Conservation (phyloP, 2,888 invertebrate genomes). For the Caenorhabditis drosophilae region DNA sequence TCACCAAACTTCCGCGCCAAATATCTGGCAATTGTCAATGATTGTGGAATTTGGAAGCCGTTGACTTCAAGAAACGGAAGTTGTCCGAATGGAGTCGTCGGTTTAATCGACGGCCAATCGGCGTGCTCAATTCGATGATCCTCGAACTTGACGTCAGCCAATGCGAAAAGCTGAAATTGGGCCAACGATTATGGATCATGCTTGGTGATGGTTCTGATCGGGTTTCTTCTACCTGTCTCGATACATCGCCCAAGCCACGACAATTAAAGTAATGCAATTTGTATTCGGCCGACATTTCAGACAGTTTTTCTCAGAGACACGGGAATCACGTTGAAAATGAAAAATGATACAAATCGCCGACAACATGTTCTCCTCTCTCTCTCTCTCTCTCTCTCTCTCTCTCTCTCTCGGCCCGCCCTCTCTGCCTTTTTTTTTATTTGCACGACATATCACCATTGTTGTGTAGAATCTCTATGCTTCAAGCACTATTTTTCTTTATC, state of each 20-base stretch:
- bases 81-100: conserved; percentile 23
- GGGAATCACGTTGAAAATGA: no score
- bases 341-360: no score
- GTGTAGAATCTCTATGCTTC: no score
- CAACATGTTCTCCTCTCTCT: no score
- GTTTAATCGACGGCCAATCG: background rate
- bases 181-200: background rate
- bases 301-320: background rate
- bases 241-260: conserved; percentile 41
- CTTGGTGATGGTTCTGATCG: background rate
- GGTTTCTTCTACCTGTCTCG: conserved; percentile 20
- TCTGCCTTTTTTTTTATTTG: no score
- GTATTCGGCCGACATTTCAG: conserved; percentile 31
- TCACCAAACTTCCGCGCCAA: conserved; percentile 44
- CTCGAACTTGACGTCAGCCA: conserved; percentile 36
- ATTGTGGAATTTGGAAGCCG: conserved; percentile 30
- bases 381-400: no score
- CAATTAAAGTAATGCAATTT: conserved; percentile 44
- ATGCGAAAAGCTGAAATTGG: no score
- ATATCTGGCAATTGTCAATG: conserved; percentile 31
- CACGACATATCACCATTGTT: no score
- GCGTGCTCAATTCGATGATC: conserved; percentile 23
- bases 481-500: no score
- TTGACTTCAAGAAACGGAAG: conserved; percentile 25
- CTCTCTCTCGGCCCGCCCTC: no score